Evolutionary conservation across 1,140 invertebrate species (phyloP).

Genomic region (Cyclina sinensis): DNA sequence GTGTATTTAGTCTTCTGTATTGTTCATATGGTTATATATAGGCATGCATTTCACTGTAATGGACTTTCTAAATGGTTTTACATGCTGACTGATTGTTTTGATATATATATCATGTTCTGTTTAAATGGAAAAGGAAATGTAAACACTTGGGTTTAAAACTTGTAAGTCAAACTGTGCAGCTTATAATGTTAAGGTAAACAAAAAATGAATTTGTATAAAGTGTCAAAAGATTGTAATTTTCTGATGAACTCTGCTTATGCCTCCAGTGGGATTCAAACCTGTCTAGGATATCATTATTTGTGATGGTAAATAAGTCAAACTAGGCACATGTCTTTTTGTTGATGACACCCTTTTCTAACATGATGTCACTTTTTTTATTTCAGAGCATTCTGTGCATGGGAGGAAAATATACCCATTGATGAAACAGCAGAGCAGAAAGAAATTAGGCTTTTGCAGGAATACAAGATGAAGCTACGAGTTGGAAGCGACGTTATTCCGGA

Average conservation of each 20-base stretch:
- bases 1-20: too few species aligned
- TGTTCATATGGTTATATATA: too few species aligned
- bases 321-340: background rate
- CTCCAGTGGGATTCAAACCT: background rate
- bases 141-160: too few species aligned
- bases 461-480: background rate
- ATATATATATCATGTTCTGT: too few species aligned
- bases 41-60: too few species aligned
- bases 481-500: conserved; percentile 22
- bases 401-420: conserved; percentile 40
- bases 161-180: too few species aligned
- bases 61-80: too few species aligned
- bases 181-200: too few species aligned
- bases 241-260: background rate
- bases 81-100: too few species aligned
- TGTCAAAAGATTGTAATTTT: too few species aligned
- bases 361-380: background rate
- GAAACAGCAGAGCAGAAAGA: conserved; percentile 18
- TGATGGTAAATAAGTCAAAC: background rate
- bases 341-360: background rate
- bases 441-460: background rate
- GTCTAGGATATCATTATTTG: background rate
- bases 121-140: too few species aligned
- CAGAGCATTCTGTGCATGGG: conserved; percentile 55
- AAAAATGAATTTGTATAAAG: too few species aligned